A percentile compares a stretch with the other conserved stretches of the same genome.
Conservation (phyloP, 1,140 invertebrate genomes). For the Lepidurus apus region DNA sequence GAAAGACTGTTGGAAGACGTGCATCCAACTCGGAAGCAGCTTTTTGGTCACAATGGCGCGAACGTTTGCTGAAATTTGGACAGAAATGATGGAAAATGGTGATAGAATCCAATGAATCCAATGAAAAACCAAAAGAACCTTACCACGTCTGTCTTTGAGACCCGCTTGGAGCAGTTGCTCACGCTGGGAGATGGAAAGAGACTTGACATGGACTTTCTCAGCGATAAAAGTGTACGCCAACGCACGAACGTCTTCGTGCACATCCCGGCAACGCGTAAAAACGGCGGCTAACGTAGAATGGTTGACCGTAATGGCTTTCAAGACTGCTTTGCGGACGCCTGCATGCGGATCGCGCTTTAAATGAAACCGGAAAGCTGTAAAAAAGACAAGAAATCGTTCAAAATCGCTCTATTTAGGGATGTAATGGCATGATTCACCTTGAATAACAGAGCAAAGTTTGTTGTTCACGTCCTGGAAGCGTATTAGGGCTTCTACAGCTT, state of each 20-base stretch:
- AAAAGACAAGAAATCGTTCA: slow-evolving; percentile 28
- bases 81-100: slow-evolving; percentile 44
- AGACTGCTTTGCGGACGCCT: slow-evolving; percentile 61
- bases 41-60: slow-evolving; percentile 46
- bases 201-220: slow-evolving; percentile 57
- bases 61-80: slow-evolving; percentile 42
- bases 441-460: slow-evolving; percentile 67
- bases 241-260: slow-evolving; percentile 65
- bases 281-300: slow-evolving; percentile 59
- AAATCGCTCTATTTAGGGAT: slow-evolving; percentile 19
- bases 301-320: slow-evolving; percentile 56
- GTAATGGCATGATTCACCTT: slow-evolving; percentile 43
- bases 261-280: slow-evolving; percentile 63
- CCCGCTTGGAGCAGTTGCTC: slow-evolving; percentile 59
- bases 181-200: slow-evolving; percentile 62
- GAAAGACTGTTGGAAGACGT: slow-evolving; percentile 55
- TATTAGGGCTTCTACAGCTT: slow-evolving; percentile 70
- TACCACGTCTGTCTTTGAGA: slow-evolving; percentile 57
- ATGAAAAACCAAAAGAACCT: slow-evolving; percentile 27
- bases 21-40: slow-evolving; percentile 60
- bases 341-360: slow-evolving; percentile 66
- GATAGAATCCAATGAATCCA: background rate
- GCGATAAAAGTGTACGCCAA: slow-evolving; percentile 66
- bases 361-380: slow-evolving; percentile 66
- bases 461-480: slow-evolving; percentile 72